Evolutionary conservation across 2,888 invertebrate genomes (phyloP).

Genomic region (Lasioglossum vierecki): DNA sequence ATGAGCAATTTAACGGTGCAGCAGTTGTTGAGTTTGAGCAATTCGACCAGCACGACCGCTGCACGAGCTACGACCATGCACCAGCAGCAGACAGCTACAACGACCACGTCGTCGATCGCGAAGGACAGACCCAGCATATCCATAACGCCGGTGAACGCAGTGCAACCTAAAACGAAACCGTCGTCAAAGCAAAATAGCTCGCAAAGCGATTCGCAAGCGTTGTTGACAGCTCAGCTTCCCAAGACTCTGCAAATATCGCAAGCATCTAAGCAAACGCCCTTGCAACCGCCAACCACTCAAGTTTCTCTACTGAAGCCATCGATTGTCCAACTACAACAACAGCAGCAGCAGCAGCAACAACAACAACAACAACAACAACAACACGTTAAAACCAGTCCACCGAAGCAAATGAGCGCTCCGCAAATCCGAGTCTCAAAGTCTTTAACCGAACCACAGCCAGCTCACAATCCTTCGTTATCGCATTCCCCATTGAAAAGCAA

Average conservation of each 20-base stretch:
- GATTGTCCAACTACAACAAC: constrained; percentile 68
- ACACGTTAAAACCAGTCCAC: constrained; percentile 58
- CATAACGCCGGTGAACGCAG: constrained; percentile 79
- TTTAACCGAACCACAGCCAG: constrained; percentile 77
- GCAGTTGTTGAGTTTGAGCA: constrained; percentile 74
- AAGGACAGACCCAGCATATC: constrained; percentile 85
- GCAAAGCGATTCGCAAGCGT: constrained; percentile 55
- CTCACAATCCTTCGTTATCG: constrained; percentile 74
- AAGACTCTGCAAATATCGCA: constrained; percentile 70
- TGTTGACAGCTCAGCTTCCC: constrained; percentile 65
- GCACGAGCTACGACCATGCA: constrained; percentile 69
- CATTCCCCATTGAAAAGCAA: constrained; percentile 70
- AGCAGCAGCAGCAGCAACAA: constrained; percentile 59
- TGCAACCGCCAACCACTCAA: constrained; percentile 69
- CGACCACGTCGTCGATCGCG: constrained; percentile 78
- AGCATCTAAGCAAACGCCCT: constrained; percentile 53
- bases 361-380: constrained; percentile 73
- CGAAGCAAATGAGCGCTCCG: constrained; percentile 71
- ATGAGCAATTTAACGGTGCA: constrained; percentile 72
- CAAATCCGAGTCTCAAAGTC: constrained; percentile 79
- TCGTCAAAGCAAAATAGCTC: constrained; percentile 45
- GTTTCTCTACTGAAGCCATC: constrained; percentile 78
- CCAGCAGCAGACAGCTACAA: constrained; percentile 72
- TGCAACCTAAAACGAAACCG: constrained; percentile 69
- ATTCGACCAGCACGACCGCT: constrained; percentile 62